Evolutionary conservation across 2,888 invertebrate genomes (phyloP).

Genomic region (Drosophila quinaria): DNA sequence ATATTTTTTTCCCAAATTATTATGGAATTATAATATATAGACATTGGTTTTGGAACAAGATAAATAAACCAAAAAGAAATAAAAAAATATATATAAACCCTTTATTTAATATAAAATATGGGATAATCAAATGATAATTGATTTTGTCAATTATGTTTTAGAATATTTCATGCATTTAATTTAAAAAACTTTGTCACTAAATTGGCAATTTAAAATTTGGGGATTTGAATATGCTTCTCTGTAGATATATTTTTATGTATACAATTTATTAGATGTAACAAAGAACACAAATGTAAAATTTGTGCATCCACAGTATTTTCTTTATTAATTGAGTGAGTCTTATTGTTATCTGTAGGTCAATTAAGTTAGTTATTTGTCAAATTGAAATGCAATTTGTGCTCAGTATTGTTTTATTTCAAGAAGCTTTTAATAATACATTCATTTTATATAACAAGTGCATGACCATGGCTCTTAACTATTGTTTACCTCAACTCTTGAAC

Average conservation of each 20-base stretch:
- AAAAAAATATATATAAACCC: too few species aligned
- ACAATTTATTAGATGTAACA: too few species aligned
- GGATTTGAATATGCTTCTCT: too few species aligned
- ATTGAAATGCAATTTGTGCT: constrained; percentile 26
- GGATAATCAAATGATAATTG: not conserved
- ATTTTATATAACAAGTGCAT: constrained; percentile 35
- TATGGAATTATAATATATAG: too few species aligned
- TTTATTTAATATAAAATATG: not conserved
- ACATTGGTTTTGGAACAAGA: not conserved
- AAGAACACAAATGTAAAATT: too few species aligned
- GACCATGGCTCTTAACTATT: constrained; percentile 31
- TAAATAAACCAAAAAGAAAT: not conserved
- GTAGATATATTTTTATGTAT: too few species aligned
- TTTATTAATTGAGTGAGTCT: not conserved
- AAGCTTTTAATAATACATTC: constrained; percentile 22
- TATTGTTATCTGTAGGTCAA: constrained; percentile 20
- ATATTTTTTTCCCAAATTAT: too few species aligned
- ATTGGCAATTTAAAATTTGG: too few species aligned
- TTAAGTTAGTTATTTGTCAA: constrained; percentile 26
- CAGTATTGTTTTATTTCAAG: constrained; percentile 15
- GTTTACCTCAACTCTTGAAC: constrained; percentile 44
- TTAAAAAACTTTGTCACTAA: too few species aligned
- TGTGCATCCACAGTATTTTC: not conserved
- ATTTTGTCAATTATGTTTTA: too few species aligned
- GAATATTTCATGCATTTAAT: too few species aligned